phyloP scores from a whole-genome alignment of 2,888 invertebrate genomes.

The Drosophila conformis region DNA sequence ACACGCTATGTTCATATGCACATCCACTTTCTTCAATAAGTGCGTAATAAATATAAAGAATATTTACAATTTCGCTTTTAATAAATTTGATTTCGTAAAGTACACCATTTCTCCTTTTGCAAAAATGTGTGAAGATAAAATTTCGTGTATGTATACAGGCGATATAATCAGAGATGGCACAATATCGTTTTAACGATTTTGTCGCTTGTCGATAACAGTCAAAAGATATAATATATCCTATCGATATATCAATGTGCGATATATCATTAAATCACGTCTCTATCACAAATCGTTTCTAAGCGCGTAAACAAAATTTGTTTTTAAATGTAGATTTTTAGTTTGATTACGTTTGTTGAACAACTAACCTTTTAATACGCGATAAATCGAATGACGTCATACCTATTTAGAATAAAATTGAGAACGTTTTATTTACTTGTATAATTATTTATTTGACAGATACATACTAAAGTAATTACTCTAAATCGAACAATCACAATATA shows the following conservation, averaged over 20 bases:
- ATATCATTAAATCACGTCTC: neutral
- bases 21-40: conserved; percentile 74
- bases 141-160: conserved; percentile 49
- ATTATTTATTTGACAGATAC: conserved; percentile 37
- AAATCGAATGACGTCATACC: neutral
- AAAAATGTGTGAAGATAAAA: conserved; percentile 29
- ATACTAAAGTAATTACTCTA: conserved; percentile 42
- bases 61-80: conserved; percentile 75
- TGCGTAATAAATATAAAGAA: conserved; percentile 75
- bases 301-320: neutral
- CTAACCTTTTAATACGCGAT: neutral
- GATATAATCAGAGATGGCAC: conserved; percentile 1
- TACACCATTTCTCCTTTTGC: conserved; percentile 61
- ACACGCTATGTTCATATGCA: conserved; percentile 71
- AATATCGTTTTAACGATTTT: neutral
- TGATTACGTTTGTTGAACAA: neutral
- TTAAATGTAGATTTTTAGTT: neutral
- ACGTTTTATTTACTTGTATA: conserved; percentile 23
- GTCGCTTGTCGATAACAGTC: neutral
- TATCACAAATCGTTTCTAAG: neutral
- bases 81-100: conserved; percentile 58
- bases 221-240: neutral
- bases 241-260: conserved; percentile 1
- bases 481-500: conserved; percentile 46
- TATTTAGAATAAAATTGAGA: conserved; percentile 4